Evolutionary conservation across 2,113 vertebrate genomes (phyloP).

Genomic region (Tonatia bakeri): DNA sequence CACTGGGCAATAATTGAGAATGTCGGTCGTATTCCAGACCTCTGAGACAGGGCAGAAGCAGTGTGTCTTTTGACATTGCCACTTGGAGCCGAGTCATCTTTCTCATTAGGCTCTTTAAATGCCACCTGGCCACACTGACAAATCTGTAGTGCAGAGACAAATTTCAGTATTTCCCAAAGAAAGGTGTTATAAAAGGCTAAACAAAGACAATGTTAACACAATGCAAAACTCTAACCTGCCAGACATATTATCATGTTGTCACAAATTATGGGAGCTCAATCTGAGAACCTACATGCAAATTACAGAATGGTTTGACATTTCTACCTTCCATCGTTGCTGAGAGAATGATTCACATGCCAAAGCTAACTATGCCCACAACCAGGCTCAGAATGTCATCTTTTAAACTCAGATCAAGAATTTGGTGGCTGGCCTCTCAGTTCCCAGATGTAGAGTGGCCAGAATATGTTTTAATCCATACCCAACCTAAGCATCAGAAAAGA

Average conservation of each 20-base stretch:
- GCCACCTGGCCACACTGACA: conserved; percentile 43
- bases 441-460: neutral
- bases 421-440: neutral
- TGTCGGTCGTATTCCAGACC: conserved; percentile 32
- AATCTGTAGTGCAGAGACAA: conserved; percentile 54
- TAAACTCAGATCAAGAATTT: conserved; percentile 29
- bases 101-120: conserved; percentile 69
- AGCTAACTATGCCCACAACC: neutral
- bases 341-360: conserved; percentile 24
- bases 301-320: neutral
- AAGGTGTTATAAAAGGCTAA: neutral
- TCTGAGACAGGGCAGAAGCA: conserved; percentile 26
- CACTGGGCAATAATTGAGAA: conserved; percentile 60
- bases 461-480: neutral
- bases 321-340: neutral
- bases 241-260: neutral
- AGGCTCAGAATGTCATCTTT: conserved; percentile 6
- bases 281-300: neutral
- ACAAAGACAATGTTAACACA: neutral
- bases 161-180: neutral
- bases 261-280: neutral
- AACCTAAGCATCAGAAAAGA: neutral
- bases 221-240: neutral
- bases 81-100: conserved; percentile 48
- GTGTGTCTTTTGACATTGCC: conserved; percentile 52